Evolutionary conservation across 1,140 invertebrate genomes (phyloP), one percentile per base, ranked within the genome.

Genomic region (Lerema accius): DNA sequence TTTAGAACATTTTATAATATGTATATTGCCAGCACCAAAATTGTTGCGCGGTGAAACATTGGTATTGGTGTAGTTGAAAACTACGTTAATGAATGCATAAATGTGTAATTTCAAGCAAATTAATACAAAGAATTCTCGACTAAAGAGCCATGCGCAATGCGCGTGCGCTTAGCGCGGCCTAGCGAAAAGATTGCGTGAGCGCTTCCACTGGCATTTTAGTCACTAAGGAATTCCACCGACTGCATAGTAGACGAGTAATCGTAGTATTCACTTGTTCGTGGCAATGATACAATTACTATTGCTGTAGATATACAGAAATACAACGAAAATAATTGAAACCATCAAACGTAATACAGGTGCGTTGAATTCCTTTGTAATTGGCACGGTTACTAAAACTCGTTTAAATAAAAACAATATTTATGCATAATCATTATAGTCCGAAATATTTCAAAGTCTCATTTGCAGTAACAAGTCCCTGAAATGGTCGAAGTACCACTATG

Each of bases 151-250:
- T 62, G 63, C 60, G 67, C 50, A 11, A 42, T 37, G 59, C 62
- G 65, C 71, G 68, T 69, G 71, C 46, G 49, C 50, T 35, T 45
- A 51, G 39, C 53, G 32, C 32, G 51, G 51, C 58, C 63, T 63
- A 59, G 71, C 71, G 71, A 69, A 70, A 73, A 69, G 64, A 62
- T 71, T 66, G 72, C 73, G 68, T 71, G 71, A 64, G 51, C 62
- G 40, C 53, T 26, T 42, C 19, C 14, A 60, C 43, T 69, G 71
- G 68, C 56, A 74, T 74, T 75, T 72, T 50, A 53, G 42, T 63
- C 55, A 16, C 46, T 43, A 11, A 70, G 62, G 58, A 55, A 67
- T 50, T 55, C 46, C 39, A 46, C 14, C 10, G 32, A 45, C 14
- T 32, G 53, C 53, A 45, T 35, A 45, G 15, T 17, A 45, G 40